These are phyloP conservation scores for Acipenser oxyrinchus DNA, from an alignment of 2,797 vertebrate species.

Conservation along the genomic window DNA sequence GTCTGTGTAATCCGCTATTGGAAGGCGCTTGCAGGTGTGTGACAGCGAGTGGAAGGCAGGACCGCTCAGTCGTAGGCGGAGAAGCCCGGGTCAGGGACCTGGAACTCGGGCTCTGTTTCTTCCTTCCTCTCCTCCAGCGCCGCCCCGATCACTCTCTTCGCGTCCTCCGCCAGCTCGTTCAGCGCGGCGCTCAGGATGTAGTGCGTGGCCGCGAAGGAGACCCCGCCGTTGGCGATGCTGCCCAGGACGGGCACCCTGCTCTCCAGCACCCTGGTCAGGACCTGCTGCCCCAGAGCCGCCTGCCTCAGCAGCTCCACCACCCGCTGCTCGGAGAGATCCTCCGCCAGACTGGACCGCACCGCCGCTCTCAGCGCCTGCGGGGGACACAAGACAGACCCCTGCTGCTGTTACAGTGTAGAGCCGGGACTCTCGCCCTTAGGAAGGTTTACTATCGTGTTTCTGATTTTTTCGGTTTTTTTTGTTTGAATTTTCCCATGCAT, in stretches of 20 bases:
- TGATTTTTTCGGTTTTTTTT: too few relatives aligned
- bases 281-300: slow-evolving; percentile 24
- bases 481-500: too few relatives aligned
- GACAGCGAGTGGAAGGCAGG: too few relatives aligned
- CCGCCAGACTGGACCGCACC: slow-evolving; percentile 43
- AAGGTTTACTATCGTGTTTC: too few relatives aligned
- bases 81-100: too few relatives aligned
- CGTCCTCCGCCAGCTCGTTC: slow-evolving; percentile 44
- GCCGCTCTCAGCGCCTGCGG: slow-evolving; percentile 36
- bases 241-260: slow-evolving; percentile 40
- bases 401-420: too few relatives aligned
- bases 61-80: too few relatives aligned
- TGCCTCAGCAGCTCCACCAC: slow-evolving; percentile 39
- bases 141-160: slow-evolving; percentile 39
- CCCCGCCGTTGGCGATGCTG: slow-evolving; percentile 38
- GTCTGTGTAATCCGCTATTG: too few relatives aligned
- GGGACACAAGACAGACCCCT: not conserved
- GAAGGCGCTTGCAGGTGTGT: too few relatives aligned
- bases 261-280: slow-evolving; percentile 26
- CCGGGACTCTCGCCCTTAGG: too few relatives aligned
- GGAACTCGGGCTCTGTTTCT: too few relatives aligned
- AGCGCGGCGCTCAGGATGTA: slow-evolving; percentile 44
- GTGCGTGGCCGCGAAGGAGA: slow-evolving; percentile 45
- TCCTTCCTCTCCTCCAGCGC: slow-evolving; percentile 14
- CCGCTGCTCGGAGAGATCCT: slow-evolving; percentile 23